Percentiles rank a stretch among this genome's conserved stretches.
phyloP scores from a whole-genome alignment of 2,797 vertebrate species.

The Prunella strophiata region DNA sequence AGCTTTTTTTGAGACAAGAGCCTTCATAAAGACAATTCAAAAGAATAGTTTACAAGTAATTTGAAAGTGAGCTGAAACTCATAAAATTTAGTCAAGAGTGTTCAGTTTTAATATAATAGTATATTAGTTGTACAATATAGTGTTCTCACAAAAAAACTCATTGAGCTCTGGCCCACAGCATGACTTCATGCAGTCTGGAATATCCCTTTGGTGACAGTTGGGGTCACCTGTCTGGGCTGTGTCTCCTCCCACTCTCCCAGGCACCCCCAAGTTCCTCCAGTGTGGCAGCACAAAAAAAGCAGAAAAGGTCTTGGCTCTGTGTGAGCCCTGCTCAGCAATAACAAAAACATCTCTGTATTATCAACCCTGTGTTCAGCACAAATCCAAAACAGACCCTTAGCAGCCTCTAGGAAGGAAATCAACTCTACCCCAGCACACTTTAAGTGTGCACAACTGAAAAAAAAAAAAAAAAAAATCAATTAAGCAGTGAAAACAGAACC shows the following conservation, averaged over 20 bases:
- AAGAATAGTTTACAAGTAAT: neutral
- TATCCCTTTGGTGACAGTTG: rapidly evolving
- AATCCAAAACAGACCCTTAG: rapidly evolving
- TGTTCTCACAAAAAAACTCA: neutral
- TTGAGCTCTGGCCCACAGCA: neutral
- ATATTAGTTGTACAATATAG: neutral
- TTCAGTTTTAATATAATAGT: neutral
- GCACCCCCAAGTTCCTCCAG: neutral
- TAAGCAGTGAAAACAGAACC: neutral
- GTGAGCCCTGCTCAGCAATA: neutral
- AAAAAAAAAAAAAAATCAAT: neutral
- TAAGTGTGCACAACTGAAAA: neutral
- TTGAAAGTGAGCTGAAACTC: neutral
- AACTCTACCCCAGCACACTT: neutral
- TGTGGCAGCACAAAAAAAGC: rapidly evolving
- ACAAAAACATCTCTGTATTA: neutral
- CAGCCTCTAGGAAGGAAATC: neutral
- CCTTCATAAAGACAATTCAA: neutral
- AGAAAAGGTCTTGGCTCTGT: neutral
- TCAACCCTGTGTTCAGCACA: neutral
- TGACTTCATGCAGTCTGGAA: neutral
- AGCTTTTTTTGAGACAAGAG: neutral
- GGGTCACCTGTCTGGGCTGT: neutral
- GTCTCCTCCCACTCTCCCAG: neutral
- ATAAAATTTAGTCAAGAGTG: neutral